These are phyloP conservation scores for Psix sp. DNA, from an alignment of 1,140 invertebrate genomes.

Conservation along the genomic window DNA sequence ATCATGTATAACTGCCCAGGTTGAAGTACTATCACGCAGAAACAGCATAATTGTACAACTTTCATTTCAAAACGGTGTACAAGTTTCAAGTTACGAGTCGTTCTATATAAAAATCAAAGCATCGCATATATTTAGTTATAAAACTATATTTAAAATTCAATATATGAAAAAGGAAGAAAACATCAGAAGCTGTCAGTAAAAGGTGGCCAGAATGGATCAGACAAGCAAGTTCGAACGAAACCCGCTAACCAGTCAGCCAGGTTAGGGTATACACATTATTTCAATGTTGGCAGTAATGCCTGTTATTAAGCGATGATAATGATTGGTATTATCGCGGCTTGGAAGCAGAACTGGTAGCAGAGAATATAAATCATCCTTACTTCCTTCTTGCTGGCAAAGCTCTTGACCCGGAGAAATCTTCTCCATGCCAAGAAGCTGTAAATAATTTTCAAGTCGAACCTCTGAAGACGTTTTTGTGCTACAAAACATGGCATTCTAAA, in stretches of 20 bases:
- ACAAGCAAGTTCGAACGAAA: slow-evolving; percentile 57
- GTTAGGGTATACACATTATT: slow-evolving; percentile 73
- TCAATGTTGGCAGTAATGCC: slow-evolving; percentile 79
- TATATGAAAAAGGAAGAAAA: slow-evolving; percentile 22
- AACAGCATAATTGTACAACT: slow-evolving; percentile 20
- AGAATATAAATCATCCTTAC: slow-evolving; percentile 78
- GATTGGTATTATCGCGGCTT: slow-evolving; percentile 78
- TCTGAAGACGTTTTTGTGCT: slow-evolving; percentile 20
- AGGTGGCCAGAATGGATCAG: slow-evolving; percentile 70
- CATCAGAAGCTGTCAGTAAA: slow-evolving; percentile 56
- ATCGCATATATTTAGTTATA: slow-evolving; percentile 33
- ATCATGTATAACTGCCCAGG: too few species aligned
- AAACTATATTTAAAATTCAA: slow-evolving; percentile 50
- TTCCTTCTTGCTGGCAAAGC: slow-evolving; percentile 73
- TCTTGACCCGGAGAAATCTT: slow-evolving; percentile 66
- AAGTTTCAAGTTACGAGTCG: not conserved
- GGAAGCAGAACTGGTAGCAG: slow-evolving; percentile 77
- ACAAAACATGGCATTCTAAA: slow-evolving; percentile 38
- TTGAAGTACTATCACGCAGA: slow-evolving; percentile 35
- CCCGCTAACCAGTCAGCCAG: slow-evolving; percentile 61
- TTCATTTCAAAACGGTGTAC: slow-evolving; percentile 14
- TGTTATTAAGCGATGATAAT: slow-evolving; percentile 79
- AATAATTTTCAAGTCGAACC: slow-evolving; percentile 69
- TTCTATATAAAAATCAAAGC: slow-evolving; percentile 31
- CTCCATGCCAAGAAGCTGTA: slow-evolving; percentile 76